These are phyloP conservation scores for Tuta absoluta DNA, from an alignment of 2,888 invertebrate species.

Conservation along the genomic window DNA sequence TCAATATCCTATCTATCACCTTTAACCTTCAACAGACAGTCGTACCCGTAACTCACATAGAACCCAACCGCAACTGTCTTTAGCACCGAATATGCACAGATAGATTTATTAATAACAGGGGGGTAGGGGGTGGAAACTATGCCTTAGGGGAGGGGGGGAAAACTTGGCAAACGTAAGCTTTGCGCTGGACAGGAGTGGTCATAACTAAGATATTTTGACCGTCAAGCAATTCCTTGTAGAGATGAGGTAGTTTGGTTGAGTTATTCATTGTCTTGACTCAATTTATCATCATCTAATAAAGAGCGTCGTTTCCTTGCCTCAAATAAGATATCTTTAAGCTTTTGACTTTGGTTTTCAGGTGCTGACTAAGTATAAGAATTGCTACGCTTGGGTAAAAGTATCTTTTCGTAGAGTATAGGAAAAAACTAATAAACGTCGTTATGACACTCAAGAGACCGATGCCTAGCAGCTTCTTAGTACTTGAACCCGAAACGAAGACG, in stretches of 20 bases:
- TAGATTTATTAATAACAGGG: slow-evolving; percentile 45
- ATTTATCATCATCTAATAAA: background rate
- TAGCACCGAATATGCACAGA: slow-evolving; percentile 43
- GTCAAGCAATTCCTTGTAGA: slow-evolving; percentile 63
- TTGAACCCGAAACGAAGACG: too few species aligned
- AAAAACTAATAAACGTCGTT: too few species aligned
- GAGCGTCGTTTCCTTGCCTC: background rate
- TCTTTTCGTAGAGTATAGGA: too few species aligned
- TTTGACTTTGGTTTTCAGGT: too few species aligned
- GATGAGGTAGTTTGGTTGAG: background rate
- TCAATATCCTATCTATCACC: slow-evolving; percentile 7
- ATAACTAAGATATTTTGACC: slow-evolving; percentile 82
- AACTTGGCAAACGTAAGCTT: slow-evolving; percentile 77
- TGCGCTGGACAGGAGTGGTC: slow-evolving; percentile 79
- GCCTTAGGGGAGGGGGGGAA: slow-evolving; percentile 50
- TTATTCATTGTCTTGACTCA: background rate
- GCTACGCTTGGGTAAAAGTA: too few species aligned
- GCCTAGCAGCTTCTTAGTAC: too few species aligned
- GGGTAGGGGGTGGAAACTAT: slow-evolving; percentile 32
- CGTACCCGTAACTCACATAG: slow-evolving; percentile 23
- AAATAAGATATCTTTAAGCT: too few species aligned
- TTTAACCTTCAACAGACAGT: background rate
- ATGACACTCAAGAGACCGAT: too few species aligned
- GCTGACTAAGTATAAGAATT: too few species aligned
- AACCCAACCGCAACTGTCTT: slow-evolving; percentile 37